Evolutionary conservation across 2,113 vertebrate genomes (phyloP).

Genomic region (Cavia aperea): DNA sequence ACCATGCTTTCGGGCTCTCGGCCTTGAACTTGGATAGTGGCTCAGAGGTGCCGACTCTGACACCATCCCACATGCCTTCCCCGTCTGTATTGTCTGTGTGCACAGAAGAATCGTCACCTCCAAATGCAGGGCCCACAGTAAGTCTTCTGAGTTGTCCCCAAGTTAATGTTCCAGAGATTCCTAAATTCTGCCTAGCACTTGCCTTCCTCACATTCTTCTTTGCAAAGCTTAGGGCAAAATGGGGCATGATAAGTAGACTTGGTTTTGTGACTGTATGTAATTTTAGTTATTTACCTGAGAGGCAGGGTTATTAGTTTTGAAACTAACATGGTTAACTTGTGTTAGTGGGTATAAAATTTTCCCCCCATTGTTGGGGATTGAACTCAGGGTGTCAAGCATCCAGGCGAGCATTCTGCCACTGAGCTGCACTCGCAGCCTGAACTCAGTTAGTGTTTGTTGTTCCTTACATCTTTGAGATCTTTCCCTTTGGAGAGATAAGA

Average conservation of each 20-base stretch:
- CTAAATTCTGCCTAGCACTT: neutral
- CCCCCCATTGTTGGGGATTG: neutral
- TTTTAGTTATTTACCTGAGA: constrained; percentile 9
- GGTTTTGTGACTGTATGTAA: neutral
- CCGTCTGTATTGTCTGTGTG: constrained; percentile 70
- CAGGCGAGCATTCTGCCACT: neutral
- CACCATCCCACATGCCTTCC: constrained; percentile 73
- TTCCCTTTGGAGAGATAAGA: constrained; percentile 16
- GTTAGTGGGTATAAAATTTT: neutral
- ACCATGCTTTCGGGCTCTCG: constrained; percentile 71
- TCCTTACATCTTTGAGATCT: neutral
- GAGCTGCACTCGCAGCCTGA: neutral
- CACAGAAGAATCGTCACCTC: constrained; percentile 75
- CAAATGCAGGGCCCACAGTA: constrained; percentile 73
- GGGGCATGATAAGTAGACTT: neutral
- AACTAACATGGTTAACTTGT: neutral
- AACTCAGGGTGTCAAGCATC: neutral
- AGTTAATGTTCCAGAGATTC: neutral
- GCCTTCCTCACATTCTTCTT: neutral
- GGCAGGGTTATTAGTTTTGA: neutral
- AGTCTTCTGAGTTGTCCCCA: constrained; percentile 41
- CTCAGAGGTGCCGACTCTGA: constrained; percentile 66
- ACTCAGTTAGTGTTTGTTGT: neutral
- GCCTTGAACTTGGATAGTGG: constrained; percentile 74
- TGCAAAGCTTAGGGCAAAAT: neutral